Evolutionary conservation across 1,140 invertebrate species (phyloP), one percentile per base, ranked within the genome.

Genomic region (Cydia strobilella): DNA sequence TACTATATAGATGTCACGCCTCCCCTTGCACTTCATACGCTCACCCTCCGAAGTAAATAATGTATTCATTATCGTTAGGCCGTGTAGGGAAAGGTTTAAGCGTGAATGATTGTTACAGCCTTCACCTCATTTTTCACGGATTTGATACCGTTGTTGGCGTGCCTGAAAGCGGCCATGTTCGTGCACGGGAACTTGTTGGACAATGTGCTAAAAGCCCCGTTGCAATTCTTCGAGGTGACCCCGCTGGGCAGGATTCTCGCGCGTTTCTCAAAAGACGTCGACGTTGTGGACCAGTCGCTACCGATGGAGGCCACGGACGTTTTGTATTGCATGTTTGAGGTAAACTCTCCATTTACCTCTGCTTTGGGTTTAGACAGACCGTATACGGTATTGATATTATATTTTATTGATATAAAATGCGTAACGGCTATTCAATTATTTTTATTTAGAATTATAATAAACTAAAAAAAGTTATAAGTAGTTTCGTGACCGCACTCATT

Each of bases 181-280:
- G 93, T 99, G 82, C 98, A 99, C 94, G 89, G 94, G 79, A 85
- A 94, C 76, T 95, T 99, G 91, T 94, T 99, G 86, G 83, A 88
- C 72, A 95, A 95, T 84, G 94, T 99, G 84, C 91, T 99, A 85
- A 95, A 95, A 85, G 94, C 95, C 73, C 96, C 96, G 77, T 94
- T 97, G 92, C 93, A 94, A 90, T 98, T 98, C 94, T 98, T 97
- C 93, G 97, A 98, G 92, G 96, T 96, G 81, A 98, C 97, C 77
- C 98, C 98, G 62, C 88, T 95, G 79, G 98, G 98, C 91, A 94
- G 98, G 87, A 96, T 98, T 82, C 94, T 98, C 81, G 96, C 97
- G 88, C 95, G 97, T 87, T 98, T 98, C 94, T 96, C 96, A 85
- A 98, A 97, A 95, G 96, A 97, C 85, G 85, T 95, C 76, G 95